Conservation (phyloP, 2,113 vertebrate species). For the Promerops cafer region DNA sequence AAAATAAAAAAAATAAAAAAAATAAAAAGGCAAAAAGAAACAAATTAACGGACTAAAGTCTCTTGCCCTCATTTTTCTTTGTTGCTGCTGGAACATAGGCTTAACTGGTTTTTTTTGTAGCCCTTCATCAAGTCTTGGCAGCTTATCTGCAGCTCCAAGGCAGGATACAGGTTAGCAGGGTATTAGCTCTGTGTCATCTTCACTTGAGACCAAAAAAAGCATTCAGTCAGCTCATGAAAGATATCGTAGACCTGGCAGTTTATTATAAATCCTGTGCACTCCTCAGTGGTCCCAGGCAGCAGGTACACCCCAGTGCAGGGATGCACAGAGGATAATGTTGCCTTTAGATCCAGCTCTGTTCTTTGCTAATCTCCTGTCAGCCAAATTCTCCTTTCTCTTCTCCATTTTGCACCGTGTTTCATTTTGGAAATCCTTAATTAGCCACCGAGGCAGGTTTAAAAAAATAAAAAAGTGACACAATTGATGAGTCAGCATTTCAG, state of each 20-base stretch:
- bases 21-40: background rate
- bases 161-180: background rate
- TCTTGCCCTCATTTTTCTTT: background rate
- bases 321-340: background rate
- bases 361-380: constrained; percentile 50
- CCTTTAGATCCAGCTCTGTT: background rate
- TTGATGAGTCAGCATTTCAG: constrained; percentile 20
- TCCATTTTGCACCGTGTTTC: background rate
- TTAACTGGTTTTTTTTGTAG: background rate
- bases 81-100: background rate
- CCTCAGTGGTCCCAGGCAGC: background rate
- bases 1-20: background rate
- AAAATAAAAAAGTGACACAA: background rate
- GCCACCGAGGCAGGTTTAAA: background rate
- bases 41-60: background rate
- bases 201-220: background rate
- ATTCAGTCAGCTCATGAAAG: constrained; percentile 7
- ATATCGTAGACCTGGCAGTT: background rate
- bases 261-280: constrained; percentile 4
- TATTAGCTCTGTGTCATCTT: background rate
- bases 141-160: background rate
- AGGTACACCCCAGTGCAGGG: background rate
- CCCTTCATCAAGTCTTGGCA: background rate
- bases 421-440: constrained; percentile 26
- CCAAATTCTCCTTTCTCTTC: constrained; percentile 13